Conservation (phyloP, 2,888 invertebrate species). For the Drosophila emarginata region DNA sequence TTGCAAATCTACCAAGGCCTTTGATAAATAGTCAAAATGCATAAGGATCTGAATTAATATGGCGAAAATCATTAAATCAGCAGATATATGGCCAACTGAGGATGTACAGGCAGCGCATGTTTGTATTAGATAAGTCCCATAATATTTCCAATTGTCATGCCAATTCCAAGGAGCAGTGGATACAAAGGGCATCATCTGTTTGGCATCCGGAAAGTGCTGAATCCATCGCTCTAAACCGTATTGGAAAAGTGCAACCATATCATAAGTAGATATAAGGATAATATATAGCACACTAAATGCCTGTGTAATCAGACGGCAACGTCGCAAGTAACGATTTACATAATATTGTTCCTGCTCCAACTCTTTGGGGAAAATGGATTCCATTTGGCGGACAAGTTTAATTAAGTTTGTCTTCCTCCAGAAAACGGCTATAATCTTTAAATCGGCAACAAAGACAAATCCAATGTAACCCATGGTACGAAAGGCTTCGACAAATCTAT, state of each 20-base stretch:
- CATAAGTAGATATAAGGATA: slow-evolving; percentile 70
- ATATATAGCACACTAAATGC: slow-evolving; percentile 68
- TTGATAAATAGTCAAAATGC: slow-evolving; percentile 74
- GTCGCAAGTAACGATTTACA: slow-evolving; percentile 40
- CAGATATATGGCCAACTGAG: slow-evolving; percentile 65
- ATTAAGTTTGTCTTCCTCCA: slow-evolving; percentile 49
- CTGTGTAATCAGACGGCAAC: slow-evolving; percentile 44
- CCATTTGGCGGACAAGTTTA: slow-evolving; percentile 50
- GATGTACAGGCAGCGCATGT: slow-evolving; percentile 66
- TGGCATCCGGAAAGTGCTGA: slow-evolving; percentile 30
- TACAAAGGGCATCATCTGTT: slow-evolving; percentile 61
- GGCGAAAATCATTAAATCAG: slow-evolving; percentile 74
- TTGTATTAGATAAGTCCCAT: slow-evolving; percentile 57
- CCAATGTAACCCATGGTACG: slow-evolving; percentile 67
- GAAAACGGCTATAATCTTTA: slow-evolving; percentile 65
- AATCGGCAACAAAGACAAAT: slow-evolving; percentile 51
- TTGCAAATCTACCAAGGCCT: slow-evolving; percentile 35
- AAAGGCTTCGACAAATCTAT: slow-evolving; percentile 63
- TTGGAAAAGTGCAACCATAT: slow-evolving; percentile 54
- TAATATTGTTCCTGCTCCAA: slow-evolving; percentile 41
- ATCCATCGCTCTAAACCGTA: slow-evolving; percentile 47
- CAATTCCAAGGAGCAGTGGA: slow-evolving; percentile 66
- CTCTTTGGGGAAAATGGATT: slow-evolving; percentile 53
- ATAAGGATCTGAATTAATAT: slow-evolving; percentile 74
- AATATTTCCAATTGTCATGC: slow-evolving; percentile 50